Conservation (phyloP, 1,140 invertebrate genomes). For the Anastrepha ludens region DNA sequence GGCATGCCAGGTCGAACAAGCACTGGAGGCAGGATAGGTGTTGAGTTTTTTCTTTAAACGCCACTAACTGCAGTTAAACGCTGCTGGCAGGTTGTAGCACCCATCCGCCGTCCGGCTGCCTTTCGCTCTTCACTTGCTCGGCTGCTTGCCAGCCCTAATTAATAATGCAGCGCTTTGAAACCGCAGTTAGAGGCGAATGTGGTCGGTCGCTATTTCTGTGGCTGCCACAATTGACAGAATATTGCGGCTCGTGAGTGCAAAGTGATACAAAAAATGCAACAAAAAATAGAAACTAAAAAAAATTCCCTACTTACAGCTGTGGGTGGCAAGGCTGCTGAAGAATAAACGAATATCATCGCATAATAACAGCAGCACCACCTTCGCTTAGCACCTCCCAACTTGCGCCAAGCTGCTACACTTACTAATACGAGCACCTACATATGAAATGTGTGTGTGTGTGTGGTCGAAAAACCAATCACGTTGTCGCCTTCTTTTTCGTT, state of each 20-base stretch:
- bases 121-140: background rate
- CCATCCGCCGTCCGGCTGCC: background rate
- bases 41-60: background rate
- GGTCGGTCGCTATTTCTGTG: background rate
- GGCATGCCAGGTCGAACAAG: background rate
- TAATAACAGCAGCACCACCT: background rate
- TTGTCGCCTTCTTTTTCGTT: too few relatives aligned
- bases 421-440: too few relatives aligned
- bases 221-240: background rate
- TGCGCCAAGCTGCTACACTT: background rate
- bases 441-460: too few relatives aligned
- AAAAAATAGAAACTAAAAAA: too few relatives aligned
- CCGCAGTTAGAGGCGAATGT: background rate
- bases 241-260: background rate
- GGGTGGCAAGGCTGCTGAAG: background rate
- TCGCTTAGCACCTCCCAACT: too few relatives aligned
- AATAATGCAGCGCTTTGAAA: constrained; percentile 31
- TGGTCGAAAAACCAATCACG: too few relatives aligned
- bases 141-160: constrained; percentile 34
- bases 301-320: too few relatives aligned
- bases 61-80: constrained; percentile 3
- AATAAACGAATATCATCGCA: background rate
- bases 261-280: too few relatives aligned
- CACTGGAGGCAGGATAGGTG: background rate
- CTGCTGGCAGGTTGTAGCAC: background rate